Evolutionary conservation across 2,888 invertebrate species (phyloP).

Genomic region (Agonopterix heracliana): DNA sequence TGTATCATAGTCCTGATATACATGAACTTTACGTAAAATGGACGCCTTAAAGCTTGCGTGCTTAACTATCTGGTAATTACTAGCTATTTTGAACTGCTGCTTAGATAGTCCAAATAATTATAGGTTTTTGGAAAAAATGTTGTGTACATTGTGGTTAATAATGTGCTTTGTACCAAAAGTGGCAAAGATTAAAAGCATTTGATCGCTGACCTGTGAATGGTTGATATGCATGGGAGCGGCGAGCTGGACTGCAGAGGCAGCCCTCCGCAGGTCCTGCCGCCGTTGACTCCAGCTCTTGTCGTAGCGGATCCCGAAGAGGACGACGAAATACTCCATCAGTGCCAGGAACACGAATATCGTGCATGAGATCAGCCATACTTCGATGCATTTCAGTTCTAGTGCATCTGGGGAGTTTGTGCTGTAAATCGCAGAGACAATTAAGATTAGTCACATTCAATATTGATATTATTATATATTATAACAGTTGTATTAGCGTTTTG

Average conservation of each 20-base stretch:
- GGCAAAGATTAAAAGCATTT: too few species aligned
- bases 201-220: conserved; percentile 52
- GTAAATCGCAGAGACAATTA: conserved; percentile 20
- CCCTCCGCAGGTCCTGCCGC: conserved; percentile 56
- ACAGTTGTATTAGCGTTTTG: too few species aligned
- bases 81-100: too few species aligned
- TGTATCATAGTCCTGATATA: too few species aligned
- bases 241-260: conserved; percentile 62
- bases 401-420: conserved; percentile 80
- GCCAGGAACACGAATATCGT: conserved; percentile 80
- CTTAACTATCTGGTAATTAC: too few species aligned
- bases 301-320: conserved; percentile 79
- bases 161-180: too few species aligned
- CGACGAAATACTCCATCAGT: conserved; percentile 79
- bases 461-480: too few species aligned
- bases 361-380: conserved; percentile 81
- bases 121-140: too few species aligned
- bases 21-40: too few species aligned
- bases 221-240: conserved; percentile 62
- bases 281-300: conserved; percentile 78
- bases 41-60: too few species aligned
- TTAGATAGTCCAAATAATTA: too few species aligned
- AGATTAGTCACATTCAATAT: background rate
- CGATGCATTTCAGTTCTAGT: conserved; percentile 78
- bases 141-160: too few species aligned